Evolutionary conservation across 92 coral and sea anemone species (phyloP).

Genomic region (Chrysogorgia sp.): DNA sequence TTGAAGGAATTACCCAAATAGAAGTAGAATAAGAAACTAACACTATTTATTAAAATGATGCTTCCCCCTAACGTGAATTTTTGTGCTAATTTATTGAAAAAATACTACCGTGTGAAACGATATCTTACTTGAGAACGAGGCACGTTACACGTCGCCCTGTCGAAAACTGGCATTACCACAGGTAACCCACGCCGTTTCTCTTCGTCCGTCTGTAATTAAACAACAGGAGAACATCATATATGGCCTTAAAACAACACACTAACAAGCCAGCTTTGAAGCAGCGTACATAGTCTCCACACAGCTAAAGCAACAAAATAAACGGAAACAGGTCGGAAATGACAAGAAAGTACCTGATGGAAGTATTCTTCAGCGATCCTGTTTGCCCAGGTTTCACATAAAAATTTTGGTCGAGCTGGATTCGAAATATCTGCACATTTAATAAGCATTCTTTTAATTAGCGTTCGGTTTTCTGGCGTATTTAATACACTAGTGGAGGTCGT

Average conservation of each 20-base stretch:
- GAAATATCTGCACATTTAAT: constrained; percentile 99
- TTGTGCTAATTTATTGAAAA: no score
- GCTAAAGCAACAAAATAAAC: no score
- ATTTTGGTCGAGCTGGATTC: constrained; percentile 94
- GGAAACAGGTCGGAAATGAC: neutral
- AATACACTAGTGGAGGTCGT: constrained; percentile 82
- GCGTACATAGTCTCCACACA: no score
- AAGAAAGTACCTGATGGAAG: constrained; percentile 79
- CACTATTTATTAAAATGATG: no score
- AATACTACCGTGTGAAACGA: no score
- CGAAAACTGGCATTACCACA: constrained; percentile 99
- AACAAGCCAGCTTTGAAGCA: no score
- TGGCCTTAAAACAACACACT: no score
- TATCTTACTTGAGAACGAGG: constrained; percentile 89
- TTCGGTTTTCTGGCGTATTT: constrained; percentile 95
- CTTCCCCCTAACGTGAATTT: no score
- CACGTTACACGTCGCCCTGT: constrained; percentile 92
- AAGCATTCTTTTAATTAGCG: constrained; percentile 91
- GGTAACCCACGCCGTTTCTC: constrained; percentile 93
- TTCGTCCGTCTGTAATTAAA: constrained; percentile 85
- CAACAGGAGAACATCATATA: neutral
- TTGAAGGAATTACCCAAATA: no score
- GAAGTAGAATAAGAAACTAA: no score
- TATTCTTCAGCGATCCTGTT: constrained; percentile 98
- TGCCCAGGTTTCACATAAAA: constrained; percentile 96